phyloP scores from a whole-genome alignment of 2,888 invertebrate genomes.

The Sericinus montela region DNA sequence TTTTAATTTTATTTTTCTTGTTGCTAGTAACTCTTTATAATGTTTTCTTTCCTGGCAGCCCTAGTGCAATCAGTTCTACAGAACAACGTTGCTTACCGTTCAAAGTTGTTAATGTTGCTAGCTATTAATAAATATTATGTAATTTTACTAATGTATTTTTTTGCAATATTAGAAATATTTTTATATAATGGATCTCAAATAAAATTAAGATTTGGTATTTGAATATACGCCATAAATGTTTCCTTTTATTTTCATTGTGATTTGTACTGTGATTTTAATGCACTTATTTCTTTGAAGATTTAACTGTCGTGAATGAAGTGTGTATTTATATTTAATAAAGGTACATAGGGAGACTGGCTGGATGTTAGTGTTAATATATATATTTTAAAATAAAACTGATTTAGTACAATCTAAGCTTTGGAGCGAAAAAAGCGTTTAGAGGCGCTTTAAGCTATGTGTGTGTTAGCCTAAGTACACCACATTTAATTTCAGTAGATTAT shows the following conservation, averaged over 20 bases:
- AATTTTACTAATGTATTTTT: constrained; percentile 50
- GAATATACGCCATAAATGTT: constrained; percentile 27
- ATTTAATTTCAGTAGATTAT: constrained; percentile 34
- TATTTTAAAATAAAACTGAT: constrained; percentile 17
- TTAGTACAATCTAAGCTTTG: constrained; percentile 29
- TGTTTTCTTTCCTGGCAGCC: constrained; percentile 45
- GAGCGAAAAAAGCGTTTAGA: constrained; percentile 9
- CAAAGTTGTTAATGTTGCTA: constrained; percentile 68
- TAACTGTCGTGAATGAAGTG: constrained; percentile 27
- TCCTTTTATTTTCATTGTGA: constrained; percentile 46
- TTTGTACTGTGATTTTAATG: constrained; percentile 63
- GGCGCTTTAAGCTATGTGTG: constrained; percentile 18
- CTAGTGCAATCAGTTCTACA: constrained; percentile 36
- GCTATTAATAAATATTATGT: constrained; percentile 49
- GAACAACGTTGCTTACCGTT: constrained; percentile 70
- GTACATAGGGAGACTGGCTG: constrained; percentile 55
- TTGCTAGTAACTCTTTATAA: constrained; percentile 20
- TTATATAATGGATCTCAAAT: constrained; percentile 65
- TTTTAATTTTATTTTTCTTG: constrained; percentile 23
- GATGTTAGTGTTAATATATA: constrained; percentile 33
- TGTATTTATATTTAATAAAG: constrained; percentile 38
- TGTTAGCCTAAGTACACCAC: constrained; percentile 33
- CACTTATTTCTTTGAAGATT: constrained; percentile 30
- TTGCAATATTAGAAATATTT: constrained; percentile 65
- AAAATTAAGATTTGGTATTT: constrained; percentile 40